Percentiles rank a stretch among this genome's conserved stretches.
Evolutionary conservation across 2,113 vertebrate genomes (phyloP).

Genomic region (Prolemur simus): DNA sequence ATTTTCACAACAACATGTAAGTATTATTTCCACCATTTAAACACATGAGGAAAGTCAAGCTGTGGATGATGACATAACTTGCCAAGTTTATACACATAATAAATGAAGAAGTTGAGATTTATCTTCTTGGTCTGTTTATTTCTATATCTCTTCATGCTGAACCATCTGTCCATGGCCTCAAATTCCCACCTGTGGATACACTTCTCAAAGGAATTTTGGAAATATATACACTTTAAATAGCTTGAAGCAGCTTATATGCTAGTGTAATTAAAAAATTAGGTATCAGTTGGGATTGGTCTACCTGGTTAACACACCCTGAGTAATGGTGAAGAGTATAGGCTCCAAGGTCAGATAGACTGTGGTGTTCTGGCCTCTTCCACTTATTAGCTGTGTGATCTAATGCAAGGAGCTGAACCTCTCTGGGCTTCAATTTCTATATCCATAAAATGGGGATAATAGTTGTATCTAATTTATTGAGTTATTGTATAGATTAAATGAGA

Average conservation of each 20-base stretch:
- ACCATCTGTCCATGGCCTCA: neutral
- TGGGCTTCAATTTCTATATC: neutral
- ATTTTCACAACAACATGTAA: neutral
- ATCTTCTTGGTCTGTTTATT: neutral
- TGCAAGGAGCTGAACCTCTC: neutral
- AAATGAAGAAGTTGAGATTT: neutral
- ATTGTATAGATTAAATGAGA: neutral
- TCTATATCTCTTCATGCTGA: neutral
- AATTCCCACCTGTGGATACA: neutral
- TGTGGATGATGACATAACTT: neutral
- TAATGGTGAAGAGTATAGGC: neutral
- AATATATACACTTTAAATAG: neutral
- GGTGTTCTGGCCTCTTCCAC: neutral
- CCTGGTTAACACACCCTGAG: neutral
- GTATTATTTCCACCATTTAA: slow-evolving; percentile 1
- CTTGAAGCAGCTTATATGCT: neutral
- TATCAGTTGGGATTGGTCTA: neutral
- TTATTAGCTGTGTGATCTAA: slow-evolving; percentile 7
- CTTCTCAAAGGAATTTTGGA: neutral
- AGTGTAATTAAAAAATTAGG: neutral
- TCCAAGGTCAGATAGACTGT: neutral
- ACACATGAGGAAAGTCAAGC: neutral
- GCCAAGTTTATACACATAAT: neutral
- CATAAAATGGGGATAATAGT: neutral
- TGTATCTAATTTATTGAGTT: neutral